These are phyloP conservation scores for Platyura marginata DNA, from an alignment of 1,140 invertebrate species.

Conservation along the genomic window DNA sequence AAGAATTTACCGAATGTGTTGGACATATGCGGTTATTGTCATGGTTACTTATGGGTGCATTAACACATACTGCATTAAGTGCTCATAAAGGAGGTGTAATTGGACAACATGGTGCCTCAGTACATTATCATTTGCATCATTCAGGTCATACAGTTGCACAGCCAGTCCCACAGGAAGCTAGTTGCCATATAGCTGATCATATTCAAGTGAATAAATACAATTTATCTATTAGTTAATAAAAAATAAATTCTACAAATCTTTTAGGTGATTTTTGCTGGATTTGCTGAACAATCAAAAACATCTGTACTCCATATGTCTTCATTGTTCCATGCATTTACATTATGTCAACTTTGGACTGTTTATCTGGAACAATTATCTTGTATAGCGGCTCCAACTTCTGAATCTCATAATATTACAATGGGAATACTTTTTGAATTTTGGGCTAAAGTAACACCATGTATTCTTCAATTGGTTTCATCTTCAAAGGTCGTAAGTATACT, in stretches of 20 bases:
- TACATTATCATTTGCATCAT: conserved; percentile 16
- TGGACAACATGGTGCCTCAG: conserved; percentile 12
- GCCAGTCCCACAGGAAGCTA: conserved; percentile 89
- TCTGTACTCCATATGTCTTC: conserved; percentile 85
- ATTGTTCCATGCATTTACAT: conserved; percentile 61
- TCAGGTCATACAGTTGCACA: conserved; percentile 37
- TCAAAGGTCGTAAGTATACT: conserved; percentile 62
- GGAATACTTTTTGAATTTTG: conserved; percentile 95
- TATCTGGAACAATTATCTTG: conserved; percentile 84
- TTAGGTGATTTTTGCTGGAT: conserved; percentile 73
- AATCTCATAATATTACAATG: conserved; percentile 50
- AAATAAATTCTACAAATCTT: conserved; percentile 2
- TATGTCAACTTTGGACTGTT: conserved; percentile 91
- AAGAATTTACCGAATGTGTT: conserved; percentile 92
- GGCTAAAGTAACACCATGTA: conserved; percentile 90
- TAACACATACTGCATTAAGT: conserved; percentile 64
- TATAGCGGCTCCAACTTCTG: conserved; percentile 39
- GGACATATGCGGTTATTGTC: conserved; percentile 84
- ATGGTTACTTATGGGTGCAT: conserved; percentile 86
- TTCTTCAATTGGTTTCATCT: conserved; percentile 82
- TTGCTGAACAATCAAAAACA: conserved; percentile 87
- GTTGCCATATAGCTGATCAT: conserved; percentile 91
- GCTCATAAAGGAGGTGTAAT: conserved; percentile 16
- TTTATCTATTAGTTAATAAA: not conserved
- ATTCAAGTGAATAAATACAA: conserved; percentile 73